Conservation (phyloP, 2,113 vertebrate genomes). For the Epinephelus lanceolatus region DNA sequence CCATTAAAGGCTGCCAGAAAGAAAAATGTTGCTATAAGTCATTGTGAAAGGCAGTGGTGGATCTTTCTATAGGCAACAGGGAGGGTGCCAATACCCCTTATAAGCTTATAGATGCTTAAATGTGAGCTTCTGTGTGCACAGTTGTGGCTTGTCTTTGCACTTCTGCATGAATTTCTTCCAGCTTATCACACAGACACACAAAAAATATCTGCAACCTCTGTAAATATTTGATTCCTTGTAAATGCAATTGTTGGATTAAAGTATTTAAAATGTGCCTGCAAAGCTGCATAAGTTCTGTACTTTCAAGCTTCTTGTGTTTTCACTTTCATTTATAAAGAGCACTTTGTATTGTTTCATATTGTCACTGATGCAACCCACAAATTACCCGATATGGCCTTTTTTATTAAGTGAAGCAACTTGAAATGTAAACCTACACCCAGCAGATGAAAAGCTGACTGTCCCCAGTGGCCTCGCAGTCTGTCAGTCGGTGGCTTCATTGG, state of each 20-base stretch:
- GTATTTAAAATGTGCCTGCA: neutral
- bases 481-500: constrained; percentile 6
- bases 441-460: constrained; percentile 40
- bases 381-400: neutral
- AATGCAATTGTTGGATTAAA: neutral
- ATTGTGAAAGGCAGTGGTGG: neutral
- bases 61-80: too few species aligned
- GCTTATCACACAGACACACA: neutral
- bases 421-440: neutral
- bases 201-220: too few species aligned
- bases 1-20: neutral
- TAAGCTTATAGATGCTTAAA: too few species aligned
- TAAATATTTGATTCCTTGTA: neutral
- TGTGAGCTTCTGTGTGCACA: too few species aligned
- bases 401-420: neutral
- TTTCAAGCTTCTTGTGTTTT: neutral
- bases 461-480: constrained; percentile 5
- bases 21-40: neutral
- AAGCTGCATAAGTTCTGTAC: neutral
- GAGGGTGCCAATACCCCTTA: too few species aligned
- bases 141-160: neutral
- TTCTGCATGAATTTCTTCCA: neutral
- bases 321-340: neutral
- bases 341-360: neutral
- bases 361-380: neutral